Conservation (phyloP, 2,888 invertebrate genomes). For the Nycteola revayana region DNA sequence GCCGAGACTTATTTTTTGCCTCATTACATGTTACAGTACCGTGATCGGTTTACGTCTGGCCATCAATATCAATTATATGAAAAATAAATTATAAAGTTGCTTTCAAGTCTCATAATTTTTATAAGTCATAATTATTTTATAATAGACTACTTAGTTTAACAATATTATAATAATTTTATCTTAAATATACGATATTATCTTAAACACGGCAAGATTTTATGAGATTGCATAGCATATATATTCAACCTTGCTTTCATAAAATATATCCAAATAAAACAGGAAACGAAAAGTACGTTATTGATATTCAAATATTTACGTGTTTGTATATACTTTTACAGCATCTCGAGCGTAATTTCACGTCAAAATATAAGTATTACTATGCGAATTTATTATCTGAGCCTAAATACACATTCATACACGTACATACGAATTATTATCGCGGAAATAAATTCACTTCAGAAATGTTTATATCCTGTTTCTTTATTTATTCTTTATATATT, state of each 20-base stretch:
- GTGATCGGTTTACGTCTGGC: background rate
- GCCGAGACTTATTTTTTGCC: background rate
- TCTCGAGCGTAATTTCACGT: slow-evolving; percentile 13
- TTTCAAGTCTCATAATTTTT: no score
- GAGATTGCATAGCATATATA: no score
- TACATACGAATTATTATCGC: slow-evolving; percentile 43
- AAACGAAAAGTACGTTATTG: slow-evolving; percentile 4
- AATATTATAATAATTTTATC: no score
- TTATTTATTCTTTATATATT: no score
- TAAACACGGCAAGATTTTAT: no score
- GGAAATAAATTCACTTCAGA: slow-evolving; percentile 59
- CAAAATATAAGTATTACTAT: slow-evolving; percentile 17
- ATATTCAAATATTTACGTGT: slow-evolving; percentile 13
- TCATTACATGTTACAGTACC: background rate
- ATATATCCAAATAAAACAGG: no score
- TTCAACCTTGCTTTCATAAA: no score
- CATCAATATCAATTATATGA: background rate
- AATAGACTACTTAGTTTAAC: no score
- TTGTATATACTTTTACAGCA: slow-evolving; percentile 14
- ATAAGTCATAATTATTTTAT: no score
- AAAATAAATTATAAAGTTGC: no score
- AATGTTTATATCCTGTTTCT: no score
- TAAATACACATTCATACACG: slow-evolving; percentile 17
- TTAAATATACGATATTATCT: no score
- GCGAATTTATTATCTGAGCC: slow-evolving; percentile 27